phyloP scores from a whole-genome alignment of 2,113 vertebrate species.

The Eupsittula cactorum region DNA sequence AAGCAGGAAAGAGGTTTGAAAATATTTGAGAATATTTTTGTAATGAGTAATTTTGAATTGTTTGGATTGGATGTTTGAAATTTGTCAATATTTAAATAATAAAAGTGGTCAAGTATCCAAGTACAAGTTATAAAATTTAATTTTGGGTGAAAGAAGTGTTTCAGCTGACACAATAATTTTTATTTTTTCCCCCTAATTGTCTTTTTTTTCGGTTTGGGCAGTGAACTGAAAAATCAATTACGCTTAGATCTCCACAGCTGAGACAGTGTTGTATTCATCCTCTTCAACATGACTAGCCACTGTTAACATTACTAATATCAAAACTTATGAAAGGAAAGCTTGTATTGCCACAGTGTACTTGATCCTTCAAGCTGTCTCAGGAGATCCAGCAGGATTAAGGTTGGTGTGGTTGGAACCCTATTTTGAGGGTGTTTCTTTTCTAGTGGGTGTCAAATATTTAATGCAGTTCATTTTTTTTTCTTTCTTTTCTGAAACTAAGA shows the following conservation, averaged over 20 bases:
- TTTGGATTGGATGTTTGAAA: not conserved
- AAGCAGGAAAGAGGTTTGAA: not conserved
- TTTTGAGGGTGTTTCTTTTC: not conserved
- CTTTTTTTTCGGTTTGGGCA: not conserved
- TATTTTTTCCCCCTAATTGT: accelerated
- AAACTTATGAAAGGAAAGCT: not conserved
- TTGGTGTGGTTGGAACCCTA: not conserved
- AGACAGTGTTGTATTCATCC: not conserved
- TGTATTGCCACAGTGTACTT: not conserved
- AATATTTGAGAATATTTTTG: not conserved
- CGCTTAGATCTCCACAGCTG: not conserved
- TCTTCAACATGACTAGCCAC: not conserved
- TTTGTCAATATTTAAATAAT: not conserved
- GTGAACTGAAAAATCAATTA: constrained; percentile 42
- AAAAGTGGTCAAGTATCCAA: not conserved
- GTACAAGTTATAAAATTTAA: not conserved
- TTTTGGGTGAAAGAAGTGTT: not conserved
- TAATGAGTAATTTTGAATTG: not conserved
- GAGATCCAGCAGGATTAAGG: accelerated
- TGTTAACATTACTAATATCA: not conserved
- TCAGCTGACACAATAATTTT: not conserved
- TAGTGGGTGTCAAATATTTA: not conserved
- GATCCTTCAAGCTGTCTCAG: not conserved
- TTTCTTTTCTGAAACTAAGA: not conserved
- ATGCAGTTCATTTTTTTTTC: not conserved